phyloP scores from a whole-genome alignment of 2,797 vertebrate genomes.

The Phoxinus dragarum region DNA sequence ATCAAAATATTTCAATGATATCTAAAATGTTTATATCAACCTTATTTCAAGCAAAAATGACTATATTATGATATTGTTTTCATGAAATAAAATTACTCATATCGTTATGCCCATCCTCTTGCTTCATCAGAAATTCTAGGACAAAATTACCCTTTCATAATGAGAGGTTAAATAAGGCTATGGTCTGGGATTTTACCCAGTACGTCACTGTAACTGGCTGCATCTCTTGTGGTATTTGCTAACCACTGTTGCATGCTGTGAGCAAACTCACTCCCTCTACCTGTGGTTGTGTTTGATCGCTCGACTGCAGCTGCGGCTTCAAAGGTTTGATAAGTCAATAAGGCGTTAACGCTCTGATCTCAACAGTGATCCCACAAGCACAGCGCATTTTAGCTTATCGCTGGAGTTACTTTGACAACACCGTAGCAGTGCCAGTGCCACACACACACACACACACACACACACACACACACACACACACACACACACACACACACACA shows the following conservation, averaged over 20 bases:
- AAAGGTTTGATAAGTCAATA: conserved; percentile 44
- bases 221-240: conserved; percentile 23
- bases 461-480: conserved; percentile 23
- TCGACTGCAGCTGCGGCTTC: conserved; percentile 28
- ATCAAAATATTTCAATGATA: background rate
- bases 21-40: background rate
- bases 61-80: background rate
- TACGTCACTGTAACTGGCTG: background rate
- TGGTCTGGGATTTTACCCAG: conserved; percentile 18
- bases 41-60: background rate
- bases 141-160: background rate
- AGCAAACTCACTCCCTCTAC: background rate
- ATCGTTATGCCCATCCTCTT: background rate
- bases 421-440: background rate
- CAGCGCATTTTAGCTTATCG: conserved; percentile 11
- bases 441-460: conserved; percentile 20
- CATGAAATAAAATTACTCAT: background rate
- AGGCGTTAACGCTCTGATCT: conserved; percentile 30
- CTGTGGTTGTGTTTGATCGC: conserved; percentile 23
- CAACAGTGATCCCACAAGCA: conserved; percentile 15
- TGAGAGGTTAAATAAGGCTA: background rate
- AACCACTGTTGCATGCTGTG: conserved; percentile 7
- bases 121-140: background rate
- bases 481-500: conserved; percentile 15
- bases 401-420: conserved; percentile 15